Evolutionary conservation across 2,888 invertebrate species (phyloP), one percentile per base, ranked within the genome.

Genomic region (Drosophila koepferae): DNA sequence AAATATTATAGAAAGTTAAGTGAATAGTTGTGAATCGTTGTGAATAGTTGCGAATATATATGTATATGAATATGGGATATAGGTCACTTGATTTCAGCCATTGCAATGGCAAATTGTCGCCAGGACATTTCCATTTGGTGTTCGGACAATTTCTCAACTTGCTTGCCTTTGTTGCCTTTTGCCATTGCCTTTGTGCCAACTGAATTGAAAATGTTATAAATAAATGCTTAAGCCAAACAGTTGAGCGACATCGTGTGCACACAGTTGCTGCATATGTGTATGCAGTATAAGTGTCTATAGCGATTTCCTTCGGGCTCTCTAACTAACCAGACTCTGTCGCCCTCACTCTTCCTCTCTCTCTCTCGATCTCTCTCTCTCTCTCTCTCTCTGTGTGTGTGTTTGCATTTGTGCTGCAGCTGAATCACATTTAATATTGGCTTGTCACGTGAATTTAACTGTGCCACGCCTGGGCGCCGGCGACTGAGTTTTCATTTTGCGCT

Each of bases 381-480:
- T 31, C 2, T 34, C 28, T 64, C 10, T 34, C 5, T 2, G 10
- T 49, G 16, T 23, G 2, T 23, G 28, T 31, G 7, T 46, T 48
- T 49, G 48, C 68, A 31, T 46, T 73, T 60, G 36, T 56, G 55
- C 63, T 73, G 68, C 86, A 68, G 72, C 64, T 82, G 81, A 88
- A 86, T 84, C 89, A 82, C 82, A 77, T 84, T 84, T 88, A 86
- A 84, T 86, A 88, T 88, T 88, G 78, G 83, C 89, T 82, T 88
- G 86, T 86, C 89, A 88, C 86, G 86, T 85, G 88, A 88, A 82
- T 86, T 88, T 74, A 88, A 88, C 83, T 80, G 83, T 85, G 88
- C 71, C 85, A 80, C 80, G 64, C 63, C 54, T 61, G 65, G 23
- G 18, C 58, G 43, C 23, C 70, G 46, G 44, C 46, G 60, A 63